Conservation (phyloP, 2,113 vertebrate species). For the Prionailurus bengalensis region DNA sequence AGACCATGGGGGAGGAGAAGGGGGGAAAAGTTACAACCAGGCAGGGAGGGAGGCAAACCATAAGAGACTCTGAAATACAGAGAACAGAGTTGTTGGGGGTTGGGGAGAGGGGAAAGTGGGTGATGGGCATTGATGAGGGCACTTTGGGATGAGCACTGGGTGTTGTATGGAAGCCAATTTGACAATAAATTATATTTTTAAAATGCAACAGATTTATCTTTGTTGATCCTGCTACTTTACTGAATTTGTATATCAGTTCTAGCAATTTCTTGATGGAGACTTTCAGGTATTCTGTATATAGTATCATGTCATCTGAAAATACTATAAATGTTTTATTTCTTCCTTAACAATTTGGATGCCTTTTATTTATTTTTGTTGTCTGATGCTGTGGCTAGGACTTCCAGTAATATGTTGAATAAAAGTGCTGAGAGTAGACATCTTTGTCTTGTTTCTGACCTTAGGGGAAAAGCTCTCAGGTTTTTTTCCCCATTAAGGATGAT, state of each 20-base stretch:
- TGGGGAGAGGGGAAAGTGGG: too few species aligned
- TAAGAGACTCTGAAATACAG: too few species aligned
- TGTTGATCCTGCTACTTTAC: not conserved
- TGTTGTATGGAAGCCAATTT: too few species aligned
- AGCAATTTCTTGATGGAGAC: not conserved
- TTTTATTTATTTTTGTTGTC: not conserved
- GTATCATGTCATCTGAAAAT: not conserved
- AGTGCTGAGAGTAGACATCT: not conserved
- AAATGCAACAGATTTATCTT: not conserved
- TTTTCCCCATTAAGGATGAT: not conserved
- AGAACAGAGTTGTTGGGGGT: too few species aligned
- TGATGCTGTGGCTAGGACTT: not conserved
- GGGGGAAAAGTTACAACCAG: too few species aligned
- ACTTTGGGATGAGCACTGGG: too few species aligned
- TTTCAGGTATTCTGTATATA: not conserved
- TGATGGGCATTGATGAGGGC: too few species aligned
- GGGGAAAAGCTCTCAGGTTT: not conserved
- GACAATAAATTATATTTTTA: too few species aligned
- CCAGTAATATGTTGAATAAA: not conserved
- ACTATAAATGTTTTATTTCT: not conserved
- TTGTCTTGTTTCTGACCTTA: not conserved
- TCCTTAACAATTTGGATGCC: not conserved
- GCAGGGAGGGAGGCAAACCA: too few species aligned
- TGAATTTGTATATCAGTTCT: not conserved
- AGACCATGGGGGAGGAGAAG: too few species aligned